Percentiles rank a stretch among this genome's conserved stretches.
Conservation (phyloP, 1,140 invertebrate species). For the Lysiphlebus fabarum region DNA sequence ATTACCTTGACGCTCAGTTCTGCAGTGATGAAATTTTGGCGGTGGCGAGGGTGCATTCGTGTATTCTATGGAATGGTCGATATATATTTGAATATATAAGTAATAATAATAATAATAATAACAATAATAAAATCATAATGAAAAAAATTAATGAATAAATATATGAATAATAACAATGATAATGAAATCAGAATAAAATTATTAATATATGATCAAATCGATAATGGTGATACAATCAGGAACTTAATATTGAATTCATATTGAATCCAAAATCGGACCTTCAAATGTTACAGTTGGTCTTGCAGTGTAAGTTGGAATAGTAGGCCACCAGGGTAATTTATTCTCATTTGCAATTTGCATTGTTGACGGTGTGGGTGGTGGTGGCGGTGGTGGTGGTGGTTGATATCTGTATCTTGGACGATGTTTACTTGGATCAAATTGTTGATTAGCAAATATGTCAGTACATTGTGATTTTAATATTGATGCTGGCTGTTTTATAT, state of each 20-base stretch:
- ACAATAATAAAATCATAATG: slow-evolving; percentile 35
- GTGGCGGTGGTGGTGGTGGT: slow-evolving; percentile 54
- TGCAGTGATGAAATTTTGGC: slow-evolving; percentile 60
- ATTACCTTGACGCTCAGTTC: slow-evolving; percentile 62
- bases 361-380: slow-evolving; percentile 33
- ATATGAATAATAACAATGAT: neutral
- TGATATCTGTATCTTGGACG: slow-evolving; percentile 74
- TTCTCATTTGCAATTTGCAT: slow-evolving; percentile 39
- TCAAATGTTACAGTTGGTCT: slow-evolving; percentile 72
- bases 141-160: slow-evolving; percentile 12
- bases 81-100: slow-evolving; percentile 29
- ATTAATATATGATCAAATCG: slow-evolving; percentile 3
- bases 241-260: slow-evolving; percentile 6
- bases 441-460: slow-evolving; percentile 65
- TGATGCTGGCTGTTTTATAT: slow-evolving; percentile 52
- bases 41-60: slow-evolving; percentile 65
- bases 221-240: slow-evolving; percentile 3
- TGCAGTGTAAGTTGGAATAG: slow-evolving; percentile 56
- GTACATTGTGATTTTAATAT: slow-evolving; percentile 61
- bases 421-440: slow-evolving; percentile 72
- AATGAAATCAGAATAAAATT: neutral
- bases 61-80: slow-evolving; percentile 56
- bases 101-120: slow-evolving; percentile 53
- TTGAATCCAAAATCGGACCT: slow-evolving; percentile 58
- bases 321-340: slow-evolving; percentile 49